Conservation (phyloP, 2,888 invertebrate genomes). For the Spicauda simplicius region DNA sequence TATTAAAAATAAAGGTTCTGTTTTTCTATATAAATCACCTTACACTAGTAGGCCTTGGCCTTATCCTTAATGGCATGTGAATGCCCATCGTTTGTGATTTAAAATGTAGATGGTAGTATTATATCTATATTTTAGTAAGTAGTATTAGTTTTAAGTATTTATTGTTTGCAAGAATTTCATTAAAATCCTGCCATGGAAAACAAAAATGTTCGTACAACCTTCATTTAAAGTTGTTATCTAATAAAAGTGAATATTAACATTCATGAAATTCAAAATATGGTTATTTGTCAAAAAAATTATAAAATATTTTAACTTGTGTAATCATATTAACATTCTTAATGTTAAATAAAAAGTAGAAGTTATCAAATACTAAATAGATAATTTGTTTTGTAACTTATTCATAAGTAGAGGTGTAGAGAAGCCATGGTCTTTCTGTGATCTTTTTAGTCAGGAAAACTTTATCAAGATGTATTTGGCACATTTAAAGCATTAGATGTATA, state of each 20-base stretch:
- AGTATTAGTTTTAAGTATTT: constrained; percentile 34
- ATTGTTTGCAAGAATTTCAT: constrained; percentile 5
- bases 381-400: constrained; percentile 4
- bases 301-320: background rate
- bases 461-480: constrained; percentile 20
- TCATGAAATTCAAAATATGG: no score
- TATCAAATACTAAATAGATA: background rate
- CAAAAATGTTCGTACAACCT: background rate
- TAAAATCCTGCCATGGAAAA: constrained; percentile 20
- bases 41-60: background rate
- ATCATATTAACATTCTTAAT: background rate
- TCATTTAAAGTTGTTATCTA: constrained; percentile 4
- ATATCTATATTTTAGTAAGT: constrained; percentile 36
- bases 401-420: constrained; percentile 22
- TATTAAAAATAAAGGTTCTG: no score
- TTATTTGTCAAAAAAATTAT: background rate
- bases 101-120: constrained; percentile 35
- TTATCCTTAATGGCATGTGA: background rate
- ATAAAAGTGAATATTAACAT: background rate
- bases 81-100: constrained; percentile 55
- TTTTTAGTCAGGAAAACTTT: constrained; percentile 39
- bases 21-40: background rate
- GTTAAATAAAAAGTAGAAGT: background rate
- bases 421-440: constrained; percentile 41
- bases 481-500: constrained; percentile 16